These are phyloP conservation scores for Poeciliopsis turrubarensis DNA, from an alignment of 2,113 vertebrate genomes.

Conservation along the genomic window DNA sequence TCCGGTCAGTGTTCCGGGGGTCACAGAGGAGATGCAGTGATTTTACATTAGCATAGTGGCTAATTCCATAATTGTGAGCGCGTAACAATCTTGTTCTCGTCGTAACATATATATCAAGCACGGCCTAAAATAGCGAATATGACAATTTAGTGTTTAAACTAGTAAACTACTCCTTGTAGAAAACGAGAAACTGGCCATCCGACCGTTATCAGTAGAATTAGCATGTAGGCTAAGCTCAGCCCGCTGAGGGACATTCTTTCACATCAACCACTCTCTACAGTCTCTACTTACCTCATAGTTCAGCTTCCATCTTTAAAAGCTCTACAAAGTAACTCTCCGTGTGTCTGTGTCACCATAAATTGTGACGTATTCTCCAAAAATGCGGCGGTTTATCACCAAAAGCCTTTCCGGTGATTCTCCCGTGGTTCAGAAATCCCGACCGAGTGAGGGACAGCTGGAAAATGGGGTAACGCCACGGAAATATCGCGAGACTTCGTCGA, in stretches of 20 bases:
- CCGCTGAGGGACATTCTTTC: conserved; percentile 63
- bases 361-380: background rate
- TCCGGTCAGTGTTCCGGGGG: conserved; percentile 4
- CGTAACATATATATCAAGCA: background rate
- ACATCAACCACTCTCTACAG: conserved; percentile 40
- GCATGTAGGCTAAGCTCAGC: conserved; percentile 62
- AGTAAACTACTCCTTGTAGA: background rate
- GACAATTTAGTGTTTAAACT: background rate
- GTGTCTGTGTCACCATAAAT: conserved; percentile 21
- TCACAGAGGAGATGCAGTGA: conserved; percentile 60
- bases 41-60: conserved; percentile 57
- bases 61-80: conserved; percentile 26
- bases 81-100: background rate
- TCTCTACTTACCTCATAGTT: conserved; percentile 70
- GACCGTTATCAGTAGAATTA: conserved; percentile 33
- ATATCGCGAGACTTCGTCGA: conserved; percentile 52
- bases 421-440: conserved; percentile 54
- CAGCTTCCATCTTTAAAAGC: conserved; percentile 42
- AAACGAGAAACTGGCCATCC: background rate
- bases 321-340: conserved; percentile 4
- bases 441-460: conserved; percentile 70
- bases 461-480: conserved; percentile 68
- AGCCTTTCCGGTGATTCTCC: conserved; percentile 48
- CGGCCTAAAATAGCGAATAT: background rate
- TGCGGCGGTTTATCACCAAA: conserved; percentile 35